These are phyloP conservation scores for Syrrhaptes paradoxus DNA, from an alignment of 2,113 vertebrate species.

Conservation along the genomic window DNA sequence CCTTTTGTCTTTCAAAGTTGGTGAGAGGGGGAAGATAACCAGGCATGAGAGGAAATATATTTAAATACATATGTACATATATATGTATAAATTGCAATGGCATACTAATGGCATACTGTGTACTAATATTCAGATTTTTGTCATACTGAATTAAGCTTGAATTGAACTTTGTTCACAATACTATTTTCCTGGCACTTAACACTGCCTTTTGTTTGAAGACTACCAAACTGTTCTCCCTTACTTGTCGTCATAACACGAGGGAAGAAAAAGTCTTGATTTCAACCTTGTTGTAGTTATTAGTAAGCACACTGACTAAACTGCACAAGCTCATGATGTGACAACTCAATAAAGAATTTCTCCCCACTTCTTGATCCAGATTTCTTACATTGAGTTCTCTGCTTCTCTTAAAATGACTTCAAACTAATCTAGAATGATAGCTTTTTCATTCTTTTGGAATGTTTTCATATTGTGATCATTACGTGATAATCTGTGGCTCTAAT, in stretches of 20 bases:
- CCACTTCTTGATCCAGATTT: background rate
- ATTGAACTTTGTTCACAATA: background rate
- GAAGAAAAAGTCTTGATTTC: background rate
- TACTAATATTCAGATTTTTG: background rate
- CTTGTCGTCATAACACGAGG: background rate
- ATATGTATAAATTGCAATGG: fast-evolving
- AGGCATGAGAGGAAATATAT: background rate
- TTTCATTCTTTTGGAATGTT: slow-evolving; percentile 62
- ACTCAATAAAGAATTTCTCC: background rate
- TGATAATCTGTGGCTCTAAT: slow-evolving; percentile 62
- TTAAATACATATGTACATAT: background rate
- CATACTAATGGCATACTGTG: background rate
- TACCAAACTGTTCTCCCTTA: background rate
- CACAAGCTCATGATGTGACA: background rate
- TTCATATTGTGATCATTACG: slow-evolving; percentile 43
- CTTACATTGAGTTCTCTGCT: slow-evolving; percentile 45
- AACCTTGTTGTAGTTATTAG: background rate
- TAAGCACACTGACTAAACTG: background rate
- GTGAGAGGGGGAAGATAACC: background rate
- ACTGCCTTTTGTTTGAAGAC: background rate
- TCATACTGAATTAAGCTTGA: background rate
- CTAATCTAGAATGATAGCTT: slow-evolving; percentile 39
- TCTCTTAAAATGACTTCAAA: slow-evolving; percentile 50
- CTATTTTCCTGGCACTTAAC: background rate
- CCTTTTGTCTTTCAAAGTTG: background rate